Conservation (phyloP, 1,140 invertebrate species). For the Sinonovacula constricta region DNA sequence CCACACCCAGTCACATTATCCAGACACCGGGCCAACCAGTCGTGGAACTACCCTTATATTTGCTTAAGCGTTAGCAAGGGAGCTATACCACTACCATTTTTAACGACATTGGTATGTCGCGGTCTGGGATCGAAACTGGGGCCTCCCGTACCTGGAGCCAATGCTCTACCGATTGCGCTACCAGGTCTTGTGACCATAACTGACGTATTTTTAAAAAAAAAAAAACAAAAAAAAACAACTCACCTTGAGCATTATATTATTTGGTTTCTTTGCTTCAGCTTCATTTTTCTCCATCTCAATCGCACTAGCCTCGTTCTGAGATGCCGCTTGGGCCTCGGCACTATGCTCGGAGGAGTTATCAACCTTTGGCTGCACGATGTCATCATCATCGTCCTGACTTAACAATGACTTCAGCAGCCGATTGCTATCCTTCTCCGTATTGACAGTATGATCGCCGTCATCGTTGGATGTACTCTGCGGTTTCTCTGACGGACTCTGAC, state of each 20-base stretch:
- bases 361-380: slow-evolving; percentile 49
- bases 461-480: slow-evolving; percentile 79
- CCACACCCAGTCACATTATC: too few relatives aligned
- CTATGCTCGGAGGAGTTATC: slow-evolving; percentile 44
- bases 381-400: slow-evolving; percentile 88
- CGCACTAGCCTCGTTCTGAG: slow-evolving; percentile 20
- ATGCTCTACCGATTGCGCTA: too few relatives aligned
- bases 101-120: too few relatives aligned
- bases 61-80: too few relatives aligned
- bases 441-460: slow-evolving; percentile 70
- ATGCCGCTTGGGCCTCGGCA: slow-evolving; percentile 10
- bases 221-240: slow-evolving; percentile 59
- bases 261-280: slow-evolving; percentile 77
- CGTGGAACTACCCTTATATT: too few relatives aligned
- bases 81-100: too few relatives aligned
- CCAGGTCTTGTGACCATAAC: too few relatives aligned
- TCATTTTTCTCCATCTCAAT: slow-evolving; percentile 77
- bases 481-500: slow-evolving; percentile 74
- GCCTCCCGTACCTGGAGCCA: too few relatives aligned
- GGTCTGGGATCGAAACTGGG: too few relatives aligned
- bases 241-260: slow-evolving; percentile 87
- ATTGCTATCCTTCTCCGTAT: slow-evolving; percentile 76
- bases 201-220: too few relatives aligned
- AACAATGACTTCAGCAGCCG: slow-evolving; percentile 87
- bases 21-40: too few relatives aligned